Evolutionary conservation across 2,888 invertebrate genomes (phyloP).

Genomic region (Drosophila heteroneura): DNA sequence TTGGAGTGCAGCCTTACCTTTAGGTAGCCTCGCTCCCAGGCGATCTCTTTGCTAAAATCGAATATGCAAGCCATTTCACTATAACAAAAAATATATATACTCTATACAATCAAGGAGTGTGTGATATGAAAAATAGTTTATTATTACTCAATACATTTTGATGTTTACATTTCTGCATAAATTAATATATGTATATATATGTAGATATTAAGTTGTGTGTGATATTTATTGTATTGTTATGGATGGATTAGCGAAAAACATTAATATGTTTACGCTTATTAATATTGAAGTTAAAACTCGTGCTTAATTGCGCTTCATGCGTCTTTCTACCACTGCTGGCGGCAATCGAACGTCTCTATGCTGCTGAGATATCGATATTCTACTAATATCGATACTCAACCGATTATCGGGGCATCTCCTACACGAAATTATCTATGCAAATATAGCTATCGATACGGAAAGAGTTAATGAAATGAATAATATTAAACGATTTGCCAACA

Average conservation of each 20-base stretch:
- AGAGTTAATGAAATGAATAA: neutral
- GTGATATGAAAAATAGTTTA: constrained; percentile 4
- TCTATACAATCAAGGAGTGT: constrained; percentile 7
- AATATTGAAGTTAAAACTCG: too few species aligned
- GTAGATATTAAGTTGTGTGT: neutral
- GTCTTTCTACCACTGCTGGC: too few species aligned
- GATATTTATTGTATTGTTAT: neutral
- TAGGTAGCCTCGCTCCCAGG: constrained; percentile 37
- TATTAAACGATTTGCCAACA: neutral
- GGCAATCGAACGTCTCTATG: neutral
- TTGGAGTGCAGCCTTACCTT: constrained; percentile 25
- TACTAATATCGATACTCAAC: neutral
- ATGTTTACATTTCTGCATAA: neutral
- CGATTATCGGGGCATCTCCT: neutral
- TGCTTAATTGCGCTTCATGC: too few species aligned
- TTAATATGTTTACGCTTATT: too few species aligned
- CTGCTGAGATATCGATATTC: neutral
- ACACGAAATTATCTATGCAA: neutral
- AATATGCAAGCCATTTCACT: neutral
- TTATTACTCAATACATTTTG: too few species aligned
- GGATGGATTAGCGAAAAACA: too few species aligned
- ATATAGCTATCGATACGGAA: neutral
- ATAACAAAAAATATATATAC: neutral
- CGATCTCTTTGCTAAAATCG: constrained; percentile 28
- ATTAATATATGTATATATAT: neutral